Percentiles rank a stretch among this genome's conserved stretches.
Conservation (phyloP, 2,888 invertebrate genomes). For the Oxyteleia sp. region DNA sequence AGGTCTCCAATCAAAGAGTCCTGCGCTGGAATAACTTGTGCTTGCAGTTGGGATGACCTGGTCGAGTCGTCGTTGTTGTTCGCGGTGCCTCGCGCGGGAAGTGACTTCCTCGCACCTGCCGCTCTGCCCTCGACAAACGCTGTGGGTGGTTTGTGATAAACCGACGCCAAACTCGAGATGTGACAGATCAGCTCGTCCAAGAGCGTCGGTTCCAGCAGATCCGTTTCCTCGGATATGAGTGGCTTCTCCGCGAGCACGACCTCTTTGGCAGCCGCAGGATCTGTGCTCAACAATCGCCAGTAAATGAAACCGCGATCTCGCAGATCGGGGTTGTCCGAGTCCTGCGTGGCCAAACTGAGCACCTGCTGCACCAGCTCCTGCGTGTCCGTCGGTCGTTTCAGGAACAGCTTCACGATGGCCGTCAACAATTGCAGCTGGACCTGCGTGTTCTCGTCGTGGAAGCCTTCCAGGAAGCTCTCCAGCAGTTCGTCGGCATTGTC, state of each 20-base stretch:
- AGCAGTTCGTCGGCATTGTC: conserved; percentile 99
- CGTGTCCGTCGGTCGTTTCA: conserved; percentile 99
- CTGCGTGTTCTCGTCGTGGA: conserved; percentile 98
- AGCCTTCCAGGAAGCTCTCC: conserved; percentile 99
- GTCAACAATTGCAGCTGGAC: conserved; percentile 98
- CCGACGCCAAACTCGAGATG: conserved; percentile 98
- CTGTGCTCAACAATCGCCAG: conserved; percentile 99
- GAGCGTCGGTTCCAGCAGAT: conserved; percentile 98
- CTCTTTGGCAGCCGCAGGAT: conserved; percentile 99
- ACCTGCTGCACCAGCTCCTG: conserved; percentile 99
- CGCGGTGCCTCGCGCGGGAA: conserved; percentile 90
- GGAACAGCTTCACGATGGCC: conserved; percentile 99
- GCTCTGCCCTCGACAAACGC: conserved; percentile 98
- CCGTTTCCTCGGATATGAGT: conserved; percentile 99
- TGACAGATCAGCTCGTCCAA: conserved; percentile 99
- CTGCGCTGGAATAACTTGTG: conserved; percentile 91
- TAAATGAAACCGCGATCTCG: conserved; percentile 99
- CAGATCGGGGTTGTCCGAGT: conserved; percentile 99
- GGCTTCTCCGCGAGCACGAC: conserved; percentile 99
- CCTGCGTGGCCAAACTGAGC: conserved; percentile 95
- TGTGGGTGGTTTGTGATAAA: conserved; percentile 99
- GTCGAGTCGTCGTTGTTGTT: conserved; percentile 83
- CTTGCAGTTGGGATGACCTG: conserved; percentile 79
- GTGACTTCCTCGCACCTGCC: conserved; percentile 93
- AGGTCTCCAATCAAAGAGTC: conserved; percentile 99